A percentile compares a stretch with the other conserved stretches of the same genome.
Conservation (phyloP, 2,797 vertebrate species). For the Cryptoblepharus egeriae region DNA sequence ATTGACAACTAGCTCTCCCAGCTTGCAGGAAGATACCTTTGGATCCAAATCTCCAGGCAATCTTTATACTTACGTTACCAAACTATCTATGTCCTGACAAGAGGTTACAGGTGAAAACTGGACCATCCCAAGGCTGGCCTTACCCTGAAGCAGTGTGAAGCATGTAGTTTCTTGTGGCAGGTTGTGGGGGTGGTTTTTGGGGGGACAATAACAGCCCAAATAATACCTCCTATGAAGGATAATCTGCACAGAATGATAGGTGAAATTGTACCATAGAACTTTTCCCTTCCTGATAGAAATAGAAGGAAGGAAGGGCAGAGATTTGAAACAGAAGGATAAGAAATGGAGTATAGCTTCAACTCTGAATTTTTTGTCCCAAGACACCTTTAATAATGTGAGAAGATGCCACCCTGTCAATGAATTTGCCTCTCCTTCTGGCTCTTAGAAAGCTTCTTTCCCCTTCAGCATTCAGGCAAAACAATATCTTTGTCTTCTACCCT, state of each 20-base stretch:
- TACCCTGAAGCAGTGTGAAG: too few relatives aligned
- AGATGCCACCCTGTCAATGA: conserved; percentile 6
- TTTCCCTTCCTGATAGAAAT: too few relatives aligned
- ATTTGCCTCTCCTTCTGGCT: conserved; percentile 16
- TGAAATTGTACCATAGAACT: too few relatives aligned
- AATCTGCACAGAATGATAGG: too few relatives aligned
- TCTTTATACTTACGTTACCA: not conserved
- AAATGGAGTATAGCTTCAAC: not conserved
- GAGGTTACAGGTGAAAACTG: not conserved
- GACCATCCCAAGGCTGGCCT: not conserved
- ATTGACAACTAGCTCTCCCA: too few relatives aligned
- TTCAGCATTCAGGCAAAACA: conserved; percentile 42
- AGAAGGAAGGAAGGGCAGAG: too few relatives aligned
- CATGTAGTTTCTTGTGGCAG: too few relatives aligned
- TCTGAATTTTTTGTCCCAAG: not conserved
- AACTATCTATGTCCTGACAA: not conserved
- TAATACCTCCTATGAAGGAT: too few relatives aligned
- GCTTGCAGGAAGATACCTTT: too few relatives aligned
- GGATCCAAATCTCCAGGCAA: not conserved
- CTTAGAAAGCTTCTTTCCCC: conserved; percentile 36
- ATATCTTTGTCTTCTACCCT: conserved; percentile 42
- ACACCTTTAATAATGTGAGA: conserved; percentile 14
- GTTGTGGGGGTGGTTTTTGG: too few relatives aligned
- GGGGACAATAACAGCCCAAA: too few relatives aligned
- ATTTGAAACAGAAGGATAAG: too few relatives aligned